A percentile compares a stretch with the other conserved stretches of the same genome.
Conservation (phyloP, 2,888 invertebrate species). For the Mythimna impura region DNA sequence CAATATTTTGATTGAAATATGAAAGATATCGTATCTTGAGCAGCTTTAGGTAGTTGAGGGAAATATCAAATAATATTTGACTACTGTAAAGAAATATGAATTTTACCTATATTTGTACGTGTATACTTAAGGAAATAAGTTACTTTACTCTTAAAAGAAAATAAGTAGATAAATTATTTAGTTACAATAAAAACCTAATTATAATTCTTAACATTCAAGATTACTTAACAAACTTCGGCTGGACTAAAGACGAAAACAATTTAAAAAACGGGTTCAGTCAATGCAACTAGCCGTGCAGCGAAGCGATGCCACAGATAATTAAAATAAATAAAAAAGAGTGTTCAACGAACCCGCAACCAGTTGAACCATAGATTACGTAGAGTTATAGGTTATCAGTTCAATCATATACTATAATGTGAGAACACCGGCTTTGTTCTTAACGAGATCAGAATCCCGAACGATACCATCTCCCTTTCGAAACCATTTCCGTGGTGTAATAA, state of each 20-base stretch:
- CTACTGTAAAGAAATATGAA: constrained; percentile 5
- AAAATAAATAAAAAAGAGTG: constrained; percentile 46
- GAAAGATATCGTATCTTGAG: constrained; percentile 38
- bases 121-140: too few species aligned
- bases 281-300: constrained; percentile 38
- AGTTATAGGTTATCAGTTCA: constrained; percentile 59
- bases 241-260: constrained; percentile 36
- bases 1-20: constrained; percentile 65
- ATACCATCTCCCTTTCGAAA: constrained; percentile 39
- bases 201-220: background rate
- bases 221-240: constrained; percentile 20
- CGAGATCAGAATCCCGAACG: constrained; percentile 34
- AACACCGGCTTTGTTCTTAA: constrained; percentile 25
- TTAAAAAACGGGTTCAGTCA: constrained; percentile 35
- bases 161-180: background rate
- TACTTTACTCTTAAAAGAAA: background rate
- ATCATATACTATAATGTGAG: constrained; percentile 51
- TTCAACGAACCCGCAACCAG: constrained; percentile 50
- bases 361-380: constrained; percentile 34
- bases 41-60: constrained; percentile 21
- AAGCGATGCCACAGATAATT: constrained; percentile 36
- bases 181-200: background rate
- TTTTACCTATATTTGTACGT: background rate
- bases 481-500: constrained; percentile 17
- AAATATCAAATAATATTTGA: constrained; percentile 32